A percentile compares a stretch with the other conserved stretches of the same genome.
Evolutionary conservation across 2,888 invertebrate genomes (phyloP).

Genomic region (Lochmaea crataegi): DNA sequence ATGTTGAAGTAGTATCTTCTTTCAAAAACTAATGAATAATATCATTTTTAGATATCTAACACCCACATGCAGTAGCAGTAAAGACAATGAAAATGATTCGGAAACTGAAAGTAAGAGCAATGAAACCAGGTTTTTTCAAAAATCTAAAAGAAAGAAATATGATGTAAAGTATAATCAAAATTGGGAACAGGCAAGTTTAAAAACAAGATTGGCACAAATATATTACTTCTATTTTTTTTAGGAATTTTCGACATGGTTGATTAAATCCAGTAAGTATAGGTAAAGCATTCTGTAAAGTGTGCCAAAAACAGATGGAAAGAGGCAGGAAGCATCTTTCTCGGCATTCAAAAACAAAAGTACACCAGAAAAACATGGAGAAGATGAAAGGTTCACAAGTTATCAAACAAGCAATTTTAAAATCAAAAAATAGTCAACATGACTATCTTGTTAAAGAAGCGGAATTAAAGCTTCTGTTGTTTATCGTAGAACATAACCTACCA

Average conservation of each 20-base stretch:
- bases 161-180: constrained; percentile 18
- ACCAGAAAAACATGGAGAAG: constrained; percentile 13
- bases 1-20: neutral
- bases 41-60: constrained; percentile 3
- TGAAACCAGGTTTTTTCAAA: constrained; percentile 10
- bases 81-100: constrained; percentile 11
- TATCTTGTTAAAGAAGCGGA: constrained; percentile 12
- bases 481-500: neutral
- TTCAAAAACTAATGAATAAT: neutral
- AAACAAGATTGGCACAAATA: constrained; percentile 11
- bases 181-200: constrained; percentile 6
- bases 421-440: constrained; percentile 5
- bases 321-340: constrained; percentile 4
- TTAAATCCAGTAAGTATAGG: constrained; percentile 6
- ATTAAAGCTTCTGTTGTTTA: constrained; percentile 12
- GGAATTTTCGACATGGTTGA: neutral
- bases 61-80: constrained; percentile 5
- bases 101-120: constrained; percentile 8
- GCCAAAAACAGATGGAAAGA: constrained; percentile 11
- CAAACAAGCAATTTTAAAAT: constrained; percentile 13
- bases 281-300: constrained; percentile 11
- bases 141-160: constrained; percentile 7
- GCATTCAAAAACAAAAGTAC: neutral
- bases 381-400: constrained; percentile 14
- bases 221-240: constrained; percentile 1